These are phyloP conservation scores for Menidia beryllina DNA, from an alignment of 2,113 vertebrate genomes.

Conservation along the genomic window DNA sequence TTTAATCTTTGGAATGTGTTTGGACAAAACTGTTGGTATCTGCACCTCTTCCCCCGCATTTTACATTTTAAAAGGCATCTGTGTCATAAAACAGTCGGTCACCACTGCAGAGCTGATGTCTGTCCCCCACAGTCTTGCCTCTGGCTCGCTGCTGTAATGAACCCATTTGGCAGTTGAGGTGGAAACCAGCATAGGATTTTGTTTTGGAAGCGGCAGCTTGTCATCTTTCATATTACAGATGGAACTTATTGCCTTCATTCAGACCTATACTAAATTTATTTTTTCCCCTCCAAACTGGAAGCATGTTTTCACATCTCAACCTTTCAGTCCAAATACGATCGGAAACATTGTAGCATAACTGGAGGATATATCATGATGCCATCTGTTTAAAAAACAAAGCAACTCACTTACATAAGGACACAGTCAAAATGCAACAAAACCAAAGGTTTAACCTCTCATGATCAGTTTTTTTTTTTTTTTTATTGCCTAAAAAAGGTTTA, in stretches of 20 bases:
- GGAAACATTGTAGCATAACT: too few relatives aligned
- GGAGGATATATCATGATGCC: too few relatives aligned
- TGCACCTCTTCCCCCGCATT: too few relatives aligned
- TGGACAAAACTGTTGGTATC: too few relatives aligned
- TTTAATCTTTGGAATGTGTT: neutral
- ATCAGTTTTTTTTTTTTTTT: neutral
- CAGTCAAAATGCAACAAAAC: too few relatives aligned
- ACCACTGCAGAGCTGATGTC: conserved; percentile 14
- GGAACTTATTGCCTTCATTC: neutral
- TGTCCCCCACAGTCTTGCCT: conserved; percentile 46
- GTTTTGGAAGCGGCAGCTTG: conserved; percentile 28
- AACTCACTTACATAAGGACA: too few relatives aligned
- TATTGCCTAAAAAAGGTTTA: neutral
- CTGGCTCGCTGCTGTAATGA: conserved; percentile 42
- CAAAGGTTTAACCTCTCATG: too few relatives aligned
- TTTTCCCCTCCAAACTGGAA: too few relatives aligned
- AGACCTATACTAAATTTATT: neutral
- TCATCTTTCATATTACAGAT: conserved; percentile 10
- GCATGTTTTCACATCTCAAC: too few relatives aligned
- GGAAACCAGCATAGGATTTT: conserved; percentile 21
- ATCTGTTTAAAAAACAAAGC: too few relatives aligned
- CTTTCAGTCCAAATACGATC: too few relatives aligned
- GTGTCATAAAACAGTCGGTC: neutral
- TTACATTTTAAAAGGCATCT: conserved; percentile 2
- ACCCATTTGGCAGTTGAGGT: conserved; percentile 27